Evolutionary conservation across 2,888 invertebrate species (phyloP), one percentile per base, ranked within the genome.

Genomic region (Cacoxenus indagator): DNA sequence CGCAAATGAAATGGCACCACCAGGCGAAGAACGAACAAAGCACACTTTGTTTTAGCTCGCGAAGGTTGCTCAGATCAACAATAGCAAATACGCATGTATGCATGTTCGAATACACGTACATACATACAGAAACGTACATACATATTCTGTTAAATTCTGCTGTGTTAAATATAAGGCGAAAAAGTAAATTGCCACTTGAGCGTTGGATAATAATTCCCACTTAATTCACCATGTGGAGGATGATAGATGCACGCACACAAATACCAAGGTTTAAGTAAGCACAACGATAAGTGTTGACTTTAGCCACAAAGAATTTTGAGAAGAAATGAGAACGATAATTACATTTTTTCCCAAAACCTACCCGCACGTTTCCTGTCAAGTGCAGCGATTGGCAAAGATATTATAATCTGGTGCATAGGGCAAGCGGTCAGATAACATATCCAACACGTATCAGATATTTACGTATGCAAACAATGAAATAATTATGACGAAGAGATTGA

Each of bases 141-240:
- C 4, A 37, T 4, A 37, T 51, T 51, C 19, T 19, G 22, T 51
- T 22, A 6, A 17, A 19, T 51, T 51, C 6, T 51, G 4, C 14
- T 27, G 29, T 43, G 51, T 48, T 19, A 19, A 45, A 59, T 43
- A 59, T 19, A n/a, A 57, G 17, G 26, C 14, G 11, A 22, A 45
- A 46, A 11, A 67, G 55, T 69, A 69, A 71, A 71, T 70, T 68
- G 68, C 70, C 67, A 67, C 72, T 72, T 70, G 67, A 72, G 64
- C 65, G 26, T 64, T 67, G 69, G 66, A 72, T 72, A 70, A 65
- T 66, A 55, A 54, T 24, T 65, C 24, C 55, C 55, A 55, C 64
- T 46, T 31, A 27, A 17, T 51, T 51, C 29, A 14, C 48, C n/a
- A 55, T 26, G 26, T 3, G 54, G n/a, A 55, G 14, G 54, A 17